phyloP scores from a whole-genome alignment of 2,797 vertebrate genomes.

The Nasua narica region DNA sequence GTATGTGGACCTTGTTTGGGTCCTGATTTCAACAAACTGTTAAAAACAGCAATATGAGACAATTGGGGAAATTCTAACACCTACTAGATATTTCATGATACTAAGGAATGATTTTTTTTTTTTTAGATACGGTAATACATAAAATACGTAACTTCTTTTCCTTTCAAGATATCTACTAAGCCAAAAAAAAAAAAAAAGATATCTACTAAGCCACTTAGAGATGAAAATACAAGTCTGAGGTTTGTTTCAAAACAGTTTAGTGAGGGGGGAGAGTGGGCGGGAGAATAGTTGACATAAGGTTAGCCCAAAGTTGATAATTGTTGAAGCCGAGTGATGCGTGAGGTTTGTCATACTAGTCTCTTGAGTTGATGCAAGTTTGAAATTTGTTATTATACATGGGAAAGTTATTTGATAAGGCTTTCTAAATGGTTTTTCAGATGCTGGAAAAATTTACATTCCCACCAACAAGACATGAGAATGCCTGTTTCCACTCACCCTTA shows the following conservation, averaged over 20 bases:
- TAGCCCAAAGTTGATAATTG: background rate
- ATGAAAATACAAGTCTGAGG: background rate
- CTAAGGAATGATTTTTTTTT: background rate
- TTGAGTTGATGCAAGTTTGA: background rate
- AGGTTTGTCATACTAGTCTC: background rate
- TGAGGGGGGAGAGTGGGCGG: background rate
- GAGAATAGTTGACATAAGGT: background rate
- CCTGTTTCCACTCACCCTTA: background rate
- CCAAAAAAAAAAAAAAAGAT: too few relatives aligned
- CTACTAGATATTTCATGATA: background rate
- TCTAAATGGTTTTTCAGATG: background rate
- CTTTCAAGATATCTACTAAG: background rate
- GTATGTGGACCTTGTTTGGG: background rate
- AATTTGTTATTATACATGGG: background rate
- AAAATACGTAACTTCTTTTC: conserved; percentile 17
- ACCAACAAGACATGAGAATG: background rate
- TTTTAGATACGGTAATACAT: conserved; percentile 5
- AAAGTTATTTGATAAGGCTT: conserved; percentile 2
- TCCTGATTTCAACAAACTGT: background rate
- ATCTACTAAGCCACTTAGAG: background rate
- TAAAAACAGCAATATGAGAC: background rate
- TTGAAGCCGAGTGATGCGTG: background rate
- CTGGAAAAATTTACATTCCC: background rate
- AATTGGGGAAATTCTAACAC: background rate
- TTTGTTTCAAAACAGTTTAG: conserved; percentile 20